Evolutionary conservation across 2,113 vertebrate species (phyloP).

Genomic region (Calidris pygmaea): DNA sequence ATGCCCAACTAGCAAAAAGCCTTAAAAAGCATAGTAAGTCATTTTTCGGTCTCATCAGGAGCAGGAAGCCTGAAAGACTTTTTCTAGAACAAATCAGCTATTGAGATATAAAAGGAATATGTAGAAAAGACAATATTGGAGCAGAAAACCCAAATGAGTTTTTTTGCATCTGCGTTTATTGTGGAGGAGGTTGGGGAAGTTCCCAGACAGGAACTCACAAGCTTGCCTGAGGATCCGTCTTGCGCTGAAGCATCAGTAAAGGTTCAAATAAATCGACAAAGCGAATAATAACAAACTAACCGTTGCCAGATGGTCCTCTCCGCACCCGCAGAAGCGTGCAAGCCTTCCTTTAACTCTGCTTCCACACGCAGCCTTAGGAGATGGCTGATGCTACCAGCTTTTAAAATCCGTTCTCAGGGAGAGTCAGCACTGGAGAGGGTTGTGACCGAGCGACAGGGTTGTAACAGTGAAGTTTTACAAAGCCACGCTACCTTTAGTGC

Average conservation of each 20-base stretch:
- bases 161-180: background rate
- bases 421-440: background rate
- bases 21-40: background rate
- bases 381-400: background rate
- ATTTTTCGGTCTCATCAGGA: background rate
- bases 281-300: background rate
- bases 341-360: background rate
- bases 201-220: constrained; percentile 2
- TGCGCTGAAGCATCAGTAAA: accelerated
- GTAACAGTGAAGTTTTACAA: background rate
- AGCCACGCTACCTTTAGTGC: background rate
- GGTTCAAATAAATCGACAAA: background rate
- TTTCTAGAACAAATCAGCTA: background rate
- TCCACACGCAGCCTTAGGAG: background rate
- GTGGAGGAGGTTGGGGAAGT: background rate
- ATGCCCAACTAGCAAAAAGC: background rate
- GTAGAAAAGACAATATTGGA: background rate
- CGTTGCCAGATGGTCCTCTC: background rate
- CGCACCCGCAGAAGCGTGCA: background rate
- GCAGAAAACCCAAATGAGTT: background rate
- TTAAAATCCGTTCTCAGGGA: background rate
- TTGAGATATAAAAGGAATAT: background rate
- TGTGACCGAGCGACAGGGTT: background rate
- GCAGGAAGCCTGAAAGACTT: background rate
- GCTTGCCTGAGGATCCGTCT: background rate